These are phyloP conservation scores for Ochotona curzoniae DNA, from an alignment of 2,113 vertebrate genomes.

Conservation along the genomic window DNA sequence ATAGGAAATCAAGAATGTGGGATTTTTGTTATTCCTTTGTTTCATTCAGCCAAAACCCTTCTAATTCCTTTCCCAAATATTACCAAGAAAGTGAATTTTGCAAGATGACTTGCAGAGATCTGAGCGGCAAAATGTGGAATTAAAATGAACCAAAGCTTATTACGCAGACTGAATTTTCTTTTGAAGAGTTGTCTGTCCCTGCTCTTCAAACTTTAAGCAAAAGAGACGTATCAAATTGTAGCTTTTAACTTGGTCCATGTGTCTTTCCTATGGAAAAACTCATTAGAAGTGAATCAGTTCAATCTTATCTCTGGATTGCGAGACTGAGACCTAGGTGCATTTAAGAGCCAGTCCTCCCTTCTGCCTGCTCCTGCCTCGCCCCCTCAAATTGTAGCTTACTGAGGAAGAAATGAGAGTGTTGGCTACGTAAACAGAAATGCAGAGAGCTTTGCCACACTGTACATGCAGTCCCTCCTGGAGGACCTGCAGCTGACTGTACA, in stretches of 20 bases:
- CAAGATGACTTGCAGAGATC: slow-evolving; percentile 29
- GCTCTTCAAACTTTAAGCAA: slow-evolving; percentile 56
- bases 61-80: background rate
- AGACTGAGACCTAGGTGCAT: background rate
- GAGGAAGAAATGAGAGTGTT: background rate
- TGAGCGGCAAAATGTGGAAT: background rate
- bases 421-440: slow-evolving; percentile 1
- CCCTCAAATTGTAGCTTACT: background rate
- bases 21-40: slow-evolving; percentile 6
- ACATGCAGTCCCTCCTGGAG: background rate
- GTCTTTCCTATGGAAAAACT: slow-evolving; percentile 54
- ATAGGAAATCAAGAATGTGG: background rate
- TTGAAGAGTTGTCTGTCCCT: slow-evolving; percentile 5
- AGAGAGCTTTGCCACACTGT: background rate
- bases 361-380: background rate
- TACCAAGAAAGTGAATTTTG: slow-evolving; percentile 28
- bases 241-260: slow-evolving; percentile 53
- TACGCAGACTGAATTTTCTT: slow-evolving; percentile 25
- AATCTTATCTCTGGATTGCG: slow-evolving; percentile 6
- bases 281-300: slow-evolving; percentile 31
- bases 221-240: slow-evolving; percentile 34
- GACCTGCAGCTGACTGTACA: background rate
- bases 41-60: background rate
- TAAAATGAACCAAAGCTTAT: slow-evolving; percentile 7
- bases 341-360: background rate